Evolutionary conservation across 2,797 vertebrate species (phyloP), one percentile per base, ranked within the genome.

Genomic region (Tolypeutes matacus): DNA sequence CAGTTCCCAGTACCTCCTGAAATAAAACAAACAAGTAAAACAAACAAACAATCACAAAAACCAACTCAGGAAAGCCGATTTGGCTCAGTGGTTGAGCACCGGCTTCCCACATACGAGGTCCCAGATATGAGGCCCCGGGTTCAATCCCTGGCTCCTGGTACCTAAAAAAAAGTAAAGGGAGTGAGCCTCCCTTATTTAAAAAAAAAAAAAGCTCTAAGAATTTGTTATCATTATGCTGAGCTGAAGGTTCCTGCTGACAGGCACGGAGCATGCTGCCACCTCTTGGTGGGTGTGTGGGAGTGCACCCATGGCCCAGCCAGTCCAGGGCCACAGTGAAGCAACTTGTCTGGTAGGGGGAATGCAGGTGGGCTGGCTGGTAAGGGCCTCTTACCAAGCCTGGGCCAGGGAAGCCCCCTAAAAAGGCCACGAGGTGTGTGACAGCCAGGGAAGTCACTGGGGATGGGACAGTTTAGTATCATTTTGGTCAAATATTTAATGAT

Each of bases 191-290:
- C 46, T 46, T 46, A 46, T 46, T 46, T 46, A 5, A 46, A 46
- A 46, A 46, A 39, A 39, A 46, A 46, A 46, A 46, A 46, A 46
- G 46, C 46, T 46, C 5, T 46, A 46, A 51, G 25, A 29, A 51
- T 56, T 49, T 56, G 53, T 56, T n/a, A 7, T 75, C 46, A 17
- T 15, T 88, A 29, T 76, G 69, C 46, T 21, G 39, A 88, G 29
- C 27, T 31, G 15, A 76, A 18, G 46, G 51, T 17, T 46, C 60
- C 15, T 51, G 9, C 89, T 2, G 1, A 75, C 7, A 1, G 75
- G 14, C 3, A 1, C 4, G 2, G 69, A 12, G 9, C 7, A 17
- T 96, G 93, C 96, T 94, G 94, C 95, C 97, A 78, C 58, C 93
- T 96, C 5, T 10, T 95, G 96, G 95, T 60, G 0, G 46, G 0